phyloP scores from a whole-genome alignment of 2,888 invertebrate species.

The Argynnis bischoffii region DNA sequence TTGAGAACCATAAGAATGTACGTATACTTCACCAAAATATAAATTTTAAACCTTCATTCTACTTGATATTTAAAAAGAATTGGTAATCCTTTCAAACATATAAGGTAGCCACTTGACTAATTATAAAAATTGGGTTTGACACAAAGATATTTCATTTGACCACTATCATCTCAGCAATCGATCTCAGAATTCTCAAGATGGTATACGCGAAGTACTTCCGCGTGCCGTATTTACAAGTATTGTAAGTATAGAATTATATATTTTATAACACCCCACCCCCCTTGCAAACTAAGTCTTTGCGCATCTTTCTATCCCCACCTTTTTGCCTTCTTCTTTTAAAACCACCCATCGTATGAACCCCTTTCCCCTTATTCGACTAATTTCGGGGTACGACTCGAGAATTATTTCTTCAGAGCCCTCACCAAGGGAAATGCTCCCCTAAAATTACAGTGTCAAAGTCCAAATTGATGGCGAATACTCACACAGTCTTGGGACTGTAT shows the following conservation, averaged over 20 bases:
- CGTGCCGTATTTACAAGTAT: constrained; percentile 83
- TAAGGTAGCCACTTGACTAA: too few relatives aligned
- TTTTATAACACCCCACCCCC: constrained; percentile 78
- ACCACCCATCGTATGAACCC: constrained; percentile 81
- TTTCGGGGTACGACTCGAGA: constrained; percentile 82
- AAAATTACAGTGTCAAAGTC: constrained; percentile 50
- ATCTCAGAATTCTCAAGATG: constrained; percentile 56
- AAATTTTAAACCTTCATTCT: too few relatives aligned
- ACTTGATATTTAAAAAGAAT: too few relatives aligned
- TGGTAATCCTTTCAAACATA: background rate
- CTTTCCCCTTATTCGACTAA: constrained; percentile 82
- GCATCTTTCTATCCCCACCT: constrained; percentile 83
- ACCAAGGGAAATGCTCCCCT: constrained; percentile 55
- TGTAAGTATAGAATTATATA: constrained; percentile 83
- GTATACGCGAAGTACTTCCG: constrained; percentile 64
- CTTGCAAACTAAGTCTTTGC: constrained; percentile 82
- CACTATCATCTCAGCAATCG: constrained; percentile 27
- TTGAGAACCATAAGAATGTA: too few relatives aligned
- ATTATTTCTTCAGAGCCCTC: constrained; percentile 75
- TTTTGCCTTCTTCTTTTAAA: constrained; percentile 82
- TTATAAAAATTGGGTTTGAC: background rate
- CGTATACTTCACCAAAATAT: too few relatives aligned
- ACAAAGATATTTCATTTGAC: constrained; percentile 1
- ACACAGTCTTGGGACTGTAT: constrained; percentile 80
- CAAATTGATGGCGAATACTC: constrained; percentile 48